phyloP scores from a whole-genome alignment of 2,797 vertebrate genomes.

The Melanotaenia nigrans region DNA sequence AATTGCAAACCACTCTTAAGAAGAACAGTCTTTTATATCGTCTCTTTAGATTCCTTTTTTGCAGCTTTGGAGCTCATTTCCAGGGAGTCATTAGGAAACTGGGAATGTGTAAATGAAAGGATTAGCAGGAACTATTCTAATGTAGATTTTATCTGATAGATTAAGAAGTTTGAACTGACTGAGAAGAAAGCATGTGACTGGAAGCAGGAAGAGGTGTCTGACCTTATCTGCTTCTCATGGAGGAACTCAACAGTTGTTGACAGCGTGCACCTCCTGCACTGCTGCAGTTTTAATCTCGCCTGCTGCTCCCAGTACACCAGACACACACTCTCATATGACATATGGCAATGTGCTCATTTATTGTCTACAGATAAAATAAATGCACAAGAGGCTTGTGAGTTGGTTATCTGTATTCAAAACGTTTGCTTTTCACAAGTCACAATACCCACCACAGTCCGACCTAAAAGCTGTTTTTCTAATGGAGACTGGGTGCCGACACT shows the following conservation, averaged over 20 bases:
- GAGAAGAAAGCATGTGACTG: constrained; percentile 12
- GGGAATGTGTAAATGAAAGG: constrained; percentile 8
- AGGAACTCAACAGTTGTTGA: constrained; percentile 31
- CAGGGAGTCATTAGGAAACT: background rate
- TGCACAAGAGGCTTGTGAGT: constrained; percentile 32
- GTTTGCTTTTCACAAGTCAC: constrained; percentile 35
- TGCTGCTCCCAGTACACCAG: constrained; percentile 47
- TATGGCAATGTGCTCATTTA: constrained; percentile 56
- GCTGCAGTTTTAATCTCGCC: constrained; percentile 37
- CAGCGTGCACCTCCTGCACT: constrained; percentile 36
- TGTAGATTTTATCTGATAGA: constrained; percentile 28
- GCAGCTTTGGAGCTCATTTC: background rate
- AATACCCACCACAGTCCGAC: constrained; percentile 33
- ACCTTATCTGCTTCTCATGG: constrained; percentile 40
- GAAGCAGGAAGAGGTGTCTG: constrained; percentile 12
- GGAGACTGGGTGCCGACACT: background rate
- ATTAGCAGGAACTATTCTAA: constrained; percentile 23
- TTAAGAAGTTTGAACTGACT: constrained; percentile 19
- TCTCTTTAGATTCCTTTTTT: background rate
- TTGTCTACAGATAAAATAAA: constrained; percentile 36
- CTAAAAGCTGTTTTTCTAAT: constrained; percentile 32
- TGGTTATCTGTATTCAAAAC: constrained; percentile 48
- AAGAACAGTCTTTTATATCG: background rate
- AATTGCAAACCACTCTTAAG: background rate
- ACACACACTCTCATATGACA: constrained; percentile 45